Base-by-base conservation (phyloP, 2,797 vertebrate species). In the Pteropus rufus region DNA sequence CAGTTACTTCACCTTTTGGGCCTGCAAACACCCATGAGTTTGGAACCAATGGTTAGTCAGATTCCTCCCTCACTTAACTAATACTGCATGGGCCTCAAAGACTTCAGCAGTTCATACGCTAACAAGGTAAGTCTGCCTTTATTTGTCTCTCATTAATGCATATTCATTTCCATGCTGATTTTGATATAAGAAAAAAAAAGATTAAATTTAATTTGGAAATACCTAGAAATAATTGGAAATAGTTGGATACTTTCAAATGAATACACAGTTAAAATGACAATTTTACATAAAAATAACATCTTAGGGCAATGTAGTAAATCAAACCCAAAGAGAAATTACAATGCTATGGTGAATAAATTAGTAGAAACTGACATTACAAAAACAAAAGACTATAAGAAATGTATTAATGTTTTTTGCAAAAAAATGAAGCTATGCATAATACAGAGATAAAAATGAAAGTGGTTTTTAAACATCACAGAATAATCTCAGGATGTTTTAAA, bases 201-300 rank as follows among this genome's bases (percentile, higher is more conserved):
- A 72, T 87, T 54, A 67, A 49, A 73, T 70, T 92, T 89, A 88
- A 85, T 84, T 88, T 93, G 64, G 49, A 84, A 87, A 93, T 73
- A 75, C 39, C 26, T 91, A 69, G 36, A 88, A 90, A 60, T 70
- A 94, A 79, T 44, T 75, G 56, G 24, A 80, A 89, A 93, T 70
- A 79, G 36, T 24, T 79, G 44, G 46, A 87, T 64, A 58, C 24
- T 65, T 72, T 83, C 82, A 95, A 95, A 82, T 67, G 49, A 89
- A 85, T 75, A 70, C 19, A 88, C 8, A 34, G 31, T 69, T 88
- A 91, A 93, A 70, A 89, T 79, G 44, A 93, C 10, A 91, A 86
- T 89, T 84, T 88, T 60, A 96, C 26, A 89, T 73, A 77, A 44
- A 87, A 88, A 79, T 76, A 67, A 52, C 19, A 89, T 39, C 54